Conservation (phyloP, 2,113 vertebrate genomes). For the Miniopterus natalensis region DNA sequence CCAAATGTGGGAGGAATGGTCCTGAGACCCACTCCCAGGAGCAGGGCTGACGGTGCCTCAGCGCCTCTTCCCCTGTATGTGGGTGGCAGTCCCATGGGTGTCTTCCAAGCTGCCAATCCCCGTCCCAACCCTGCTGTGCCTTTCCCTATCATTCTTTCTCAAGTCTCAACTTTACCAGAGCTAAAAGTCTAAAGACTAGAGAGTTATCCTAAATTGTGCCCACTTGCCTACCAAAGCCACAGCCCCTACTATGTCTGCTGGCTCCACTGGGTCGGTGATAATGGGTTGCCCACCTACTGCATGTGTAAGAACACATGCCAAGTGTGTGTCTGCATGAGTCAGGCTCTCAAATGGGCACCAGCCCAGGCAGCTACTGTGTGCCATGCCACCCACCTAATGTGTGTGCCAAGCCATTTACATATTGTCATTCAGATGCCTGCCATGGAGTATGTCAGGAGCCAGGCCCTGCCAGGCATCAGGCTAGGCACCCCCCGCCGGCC, state of each 20-base stretch:
- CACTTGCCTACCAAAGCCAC: not conserved
- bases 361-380: not conserved
- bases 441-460: not conserved
- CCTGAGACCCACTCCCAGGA: not conserved
- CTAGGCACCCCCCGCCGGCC: no score
- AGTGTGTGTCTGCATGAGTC: not conserved
- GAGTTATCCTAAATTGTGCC: not conserved
- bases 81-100: not conserved
- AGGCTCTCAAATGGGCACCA: not conserved
- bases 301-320: accelerated
- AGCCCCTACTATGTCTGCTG: not conserved
- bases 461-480: not conserved
- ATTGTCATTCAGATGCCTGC: not conserved
- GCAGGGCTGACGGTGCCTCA: not conserved
- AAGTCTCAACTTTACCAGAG: not conserved
- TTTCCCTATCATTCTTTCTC: not conserved
- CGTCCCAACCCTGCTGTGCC: not conserved
- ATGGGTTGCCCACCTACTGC: not conserved
- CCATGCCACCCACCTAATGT: not conserved
- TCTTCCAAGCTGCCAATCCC: not conserved
- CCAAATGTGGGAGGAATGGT: not conserved
- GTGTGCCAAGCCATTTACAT: not conserved
- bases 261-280: not conserved
- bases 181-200: not conserved
- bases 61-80: not conserved